Evolutionary conservation across 1,140 invertebrate species (phyloP).

Genomic region (roundworm (Caenorhabditis elegans)): WBcel235 BX284602.5:10253501-10254000

Average conservation of each 20-base stretch:
- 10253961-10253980: no score
- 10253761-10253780: slow-evolving; percentile 75
- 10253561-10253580: background rate
- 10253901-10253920: no score
- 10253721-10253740: background rate
- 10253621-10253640: slow-evolving; percentile 79
- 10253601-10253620: slow-evolving; percentile 68
- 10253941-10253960: no score
- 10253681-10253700: slow-evolving; percentile 41
- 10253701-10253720: slow-evolving; percentile 23
- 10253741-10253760: slow-evolving; percentile 44
- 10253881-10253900: no score
- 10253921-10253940: background rate
- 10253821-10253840: background rate
- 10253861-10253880: no score
- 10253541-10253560: background rate
- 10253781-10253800: slow-evolving; percentile 79
- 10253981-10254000: no score
- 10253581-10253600: background rate
- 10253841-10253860: no score
- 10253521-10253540: background rate
- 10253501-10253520: slow-evolving; percentile 49
- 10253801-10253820: slow-evolving; percentile 71
- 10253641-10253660: slow-evolving; percentile 61
- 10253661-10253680: slow-evolving; percentile 6